Evolutionary conservation across 2,888 invertebrate species (phyloP), one percentile per base, ranked within the genome.

Genomic region (Caenorhabditis plicata): DNA sequence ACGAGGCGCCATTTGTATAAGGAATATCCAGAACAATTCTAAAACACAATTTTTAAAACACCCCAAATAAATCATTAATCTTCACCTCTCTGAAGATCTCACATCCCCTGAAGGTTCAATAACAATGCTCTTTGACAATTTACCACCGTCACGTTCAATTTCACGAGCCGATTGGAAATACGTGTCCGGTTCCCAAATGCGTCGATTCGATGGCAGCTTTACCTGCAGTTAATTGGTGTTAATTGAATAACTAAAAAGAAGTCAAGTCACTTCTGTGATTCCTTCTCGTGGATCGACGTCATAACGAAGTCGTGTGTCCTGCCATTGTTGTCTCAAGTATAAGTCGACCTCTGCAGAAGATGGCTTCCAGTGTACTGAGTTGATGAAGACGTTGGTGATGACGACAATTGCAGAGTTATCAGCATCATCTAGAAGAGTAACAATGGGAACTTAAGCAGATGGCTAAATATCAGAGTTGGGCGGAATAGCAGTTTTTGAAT

Each of bases 281-380:
- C 60, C 66, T 42, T 79, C 79, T 9, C 76, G 49, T n/a, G 65
- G 48, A 43, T 77, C 75, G 4, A 79, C 74, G n/a, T 78, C 75
- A 47, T 76, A 79, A 9, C 54, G 40, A 8, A 79, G 61, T 17
- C 79, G 70, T 17, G 52, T 60, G 48, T 79, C 79, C 39, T 76
- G 72, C 76, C 77, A 79, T 58, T 80, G 72, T 39, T 79, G 75
- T n/a, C 77, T 71, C 40, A 79, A 67, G 39, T 71, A 73, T n/a
- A 79, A 44, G 43, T 79, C 79, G 1, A 79, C 70, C 62, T 78
- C 76, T 29, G 23, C 35, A 45, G 26, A n/a, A 5, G 32, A 26
- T 26, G n/a, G 4, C 42, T 72, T 61, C 78, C 78, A 78, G 29
- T 65, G 58, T 41, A 78, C 50, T 26, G 74, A 53, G 53, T 76